These are phyloP conservation scores for Gallinago undulata DNA, from an alignment of 2,113 vertebrate genomes.

Conservation along the genomic window DNA sequence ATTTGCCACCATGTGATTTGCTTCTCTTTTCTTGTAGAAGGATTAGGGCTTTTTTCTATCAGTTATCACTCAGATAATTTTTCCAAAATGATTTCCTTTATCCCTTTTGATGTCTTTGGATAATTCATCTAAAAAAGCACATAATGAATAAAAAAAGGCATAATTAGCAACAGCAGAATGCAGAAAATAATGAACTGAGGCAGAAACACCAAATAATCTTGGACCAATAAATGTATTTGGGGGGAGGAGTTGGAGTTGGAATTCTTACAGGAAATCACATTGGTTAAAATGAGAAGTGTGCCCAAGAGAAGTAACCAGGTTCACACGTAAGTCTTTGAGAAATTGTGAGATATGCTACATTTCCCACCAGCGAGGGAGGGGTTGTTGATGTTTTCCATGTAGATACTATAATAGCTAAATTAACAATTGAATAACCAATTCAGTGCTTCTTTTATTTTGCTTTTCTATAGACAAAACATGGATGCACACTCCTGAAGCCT, in stretches of 20 bases:
- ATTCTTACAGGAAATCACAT: neutral
- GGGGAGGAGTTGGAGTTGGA: neutral
- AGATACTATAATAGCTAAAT: neutral
- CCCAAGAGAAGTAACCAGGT: neutral
- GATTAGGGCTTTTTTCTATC: neutral
- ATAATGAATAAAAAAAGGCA: accelerated
- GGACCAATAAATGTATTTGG: neutral
- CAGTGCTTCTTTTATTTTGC: conserved; percentile 64
- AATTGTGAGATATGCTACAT: neutral
- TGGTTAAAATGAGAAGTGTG: neutral
- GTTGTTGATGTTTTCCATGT: neutral
- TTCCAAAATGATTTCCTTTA: neutral
- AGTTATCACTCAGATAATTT: neutral
- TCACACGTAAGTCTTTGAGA: neutral
- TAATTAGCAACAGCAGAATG: neutral
- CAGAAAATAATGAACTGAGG: neutral
- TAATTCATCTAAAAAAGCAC: neutral
- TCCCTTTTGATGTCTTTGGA: neutral
- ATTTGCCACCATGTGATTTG: neutral
- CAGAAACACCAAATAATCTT: neutral
- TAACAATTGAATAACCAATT: conserved; percentile 14
- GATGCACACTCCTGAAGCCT: conserved; percentile 97
- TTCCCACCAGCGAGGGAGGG: neutral
- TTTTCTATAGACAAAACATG: conserved; percentile 95
- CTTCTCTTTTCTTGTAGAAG: neutral